phyloP scores from a whole-genome alignment of 2,797 vertebrate genomes.

The Enteromius afrohamiltoni region DNA sequence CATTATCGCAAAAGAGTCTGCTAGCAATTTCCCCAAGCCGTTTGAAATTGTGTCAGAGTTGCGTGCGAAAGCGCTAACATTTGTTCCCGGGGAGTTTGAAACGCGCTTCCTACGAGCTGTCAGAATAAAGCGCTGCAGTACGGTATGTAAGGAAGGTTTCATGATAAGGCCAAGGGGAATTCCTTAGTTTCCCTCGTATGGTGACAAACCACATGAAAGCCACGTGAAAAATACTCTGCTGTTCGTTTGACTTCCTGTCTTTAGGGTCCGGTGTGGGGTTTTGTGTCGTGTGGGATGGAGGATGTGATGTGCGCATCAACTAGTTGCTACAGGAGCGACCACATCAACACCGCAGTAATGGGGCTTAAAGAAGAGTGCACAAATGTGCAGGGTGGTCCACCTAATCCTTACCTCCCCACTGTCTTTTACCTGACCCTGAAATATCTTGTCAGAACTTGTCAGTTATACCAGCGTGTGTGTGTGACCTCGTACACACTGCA shows the following conservation, averaged over 20 bases:
- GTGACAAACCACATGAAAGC: constrained; percentile 38
- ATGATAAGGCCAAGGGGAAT: constrained; percentile 20
- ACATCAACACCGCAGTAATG: not conserved
- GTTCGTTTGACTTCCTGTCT: constrained; percentile 16
- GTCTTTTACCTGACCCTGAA: constrained; percentile 52
- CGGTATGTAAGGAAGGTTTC: not conserved
- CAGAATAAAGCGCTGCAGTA: not conserved
- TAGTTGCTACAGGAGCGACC: constrained; percentile 4
- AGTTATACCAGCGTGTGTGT: constrained; percentile 35
- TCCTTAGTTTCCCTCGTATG: not conserved
- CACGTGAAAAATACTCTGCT: not conserved
- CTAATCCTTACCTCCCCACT: constrained; percentile 34
- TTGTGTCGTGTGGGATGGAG: not conserved
- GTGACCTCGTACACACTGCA: not conserved
- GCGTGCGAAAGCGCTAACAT: constrained; percentile 10
- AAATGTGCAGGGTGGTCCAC: constrained; percentile 49
- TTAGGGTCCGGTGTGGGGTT: not conserved
- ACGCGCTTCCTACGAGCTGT: not conserved
- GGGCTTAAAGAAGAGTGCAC: constrained; percentile 26
- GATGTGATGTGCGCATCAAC: not conserved
- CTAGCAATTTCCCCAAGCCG: constrained; percentile 61
- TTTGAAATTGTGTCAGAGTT: constrained; percentile 45
- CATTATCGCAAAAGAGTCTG: constrained; percentile 55
- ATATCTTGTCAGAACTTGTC: constrained; percentile 55
- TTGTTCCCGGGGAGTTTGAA: constrained; percentile 9